phyloP scores from a whole-genome alignment of 2,113 vertebrate species.

The Callorhinus ursinus region DNA sequence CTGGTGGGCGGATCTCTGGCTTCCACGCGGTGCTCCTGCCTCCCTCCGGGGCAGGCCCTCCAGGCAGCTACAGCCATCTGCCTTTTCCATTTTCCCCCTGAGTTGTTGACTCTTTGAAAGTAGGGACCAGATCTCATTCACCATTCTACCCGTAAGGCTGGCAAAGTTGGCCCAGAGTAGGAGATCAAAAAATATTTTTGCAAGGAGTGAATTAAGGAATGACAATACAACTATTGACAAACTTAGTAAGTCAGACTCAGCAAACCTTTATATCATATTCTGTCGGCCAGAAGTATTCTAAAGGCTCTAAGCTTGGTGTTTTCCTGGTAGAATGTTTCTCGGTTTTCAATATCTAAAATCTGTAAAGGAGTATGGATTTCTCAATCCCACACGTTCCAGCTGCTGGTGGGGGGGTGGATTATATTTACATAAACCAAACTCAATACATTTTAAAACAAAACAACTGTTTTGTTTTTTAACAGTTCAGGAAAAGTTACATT shows the following conservation, averaged over 20 bases:
- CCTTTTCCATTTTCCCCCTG: not conserved
- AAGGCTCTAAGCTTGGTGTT: not conserved
- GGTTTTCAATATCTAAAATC: not conserved
- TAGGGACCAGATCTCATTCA: not conserved
- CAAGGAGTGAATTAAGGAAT: not conserved
- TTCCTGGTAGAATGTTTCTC: not conserved
- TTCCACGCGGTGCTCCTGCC: not conserved
- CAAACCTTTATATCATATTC: not conserved
- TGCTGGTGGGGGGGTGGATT: not conserved
- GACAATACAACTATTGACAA: not conserved
- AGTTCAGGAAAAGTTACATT: not conserved
- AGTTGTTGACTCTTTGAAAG: not conserved
- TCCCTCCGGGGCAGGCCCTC: not conserved
- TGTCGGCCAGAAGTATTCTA: not conserved
- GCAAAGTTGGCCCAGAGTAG: not conserved
- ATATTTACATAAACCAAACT: not conserved
- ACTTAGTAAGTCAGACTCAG: not conserved
- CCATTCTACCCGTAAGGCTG: not conserved
- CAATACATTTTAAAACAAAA: not conserved
- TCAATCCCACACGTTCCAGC: not conserved
- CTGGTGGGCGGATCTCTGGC: fast-evolving
- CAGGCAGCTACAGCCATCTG: not conserved
- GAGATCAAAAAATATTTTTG: not conserved
- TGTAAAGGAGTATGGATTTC: not conserved
- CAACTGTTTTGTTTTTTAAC: not conserved